These are phyloP conservation scores for Oligia latruncula DNA, from an alignment of 2,888 invertebrate genomes.

Conservation along the genomic window DNA sequence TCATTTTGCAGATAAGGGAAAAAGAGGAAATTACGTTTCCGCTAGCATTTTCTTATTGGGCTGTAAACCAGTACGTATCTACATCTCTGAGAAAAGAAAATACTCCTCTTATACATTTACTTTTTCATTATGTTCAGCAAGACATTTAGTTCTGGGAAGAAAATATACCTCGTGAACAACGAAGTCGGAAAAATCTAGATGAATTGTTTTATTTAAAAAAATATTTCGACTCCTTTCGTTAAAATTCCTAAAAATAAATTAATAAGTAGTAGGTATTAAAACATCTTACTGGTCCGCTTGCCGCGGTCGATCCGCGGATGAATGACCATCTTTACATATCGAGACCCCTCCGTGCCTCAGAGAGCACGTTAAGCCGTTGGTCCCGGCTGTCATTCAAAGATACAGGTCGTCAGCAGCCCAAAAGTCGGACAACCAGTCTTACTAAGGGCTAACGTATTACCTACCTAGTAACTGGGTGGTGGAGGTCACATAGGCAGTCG, in stretches of 20 bases:
- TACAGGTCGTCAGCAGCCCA: too few relatives aligned
- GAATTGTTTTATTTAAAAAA: not conserved
- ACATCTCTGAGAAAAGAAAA: not conserved
- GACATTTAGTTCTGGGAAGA: slow-evolving; percentile 12
- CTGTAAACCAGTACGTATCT: not conserved
- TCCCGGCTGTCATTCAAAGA: not conserved
- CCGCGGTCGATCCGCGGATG: not conserved
- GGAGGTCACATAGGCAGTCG: too few relatives aligned
- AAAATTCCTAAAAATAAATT: not conserved
- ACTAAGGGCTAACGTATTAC: too few relatives aligned
- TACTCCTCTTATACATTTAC: not conserved
- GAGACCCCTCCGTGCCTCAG: not conserved
- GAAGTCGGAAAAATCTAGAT: not conserved
- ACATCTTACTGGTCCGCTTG: not conserved
- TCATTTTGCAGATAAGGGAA: not conserved
- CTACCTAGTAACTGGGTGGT: too few relatives aligned
- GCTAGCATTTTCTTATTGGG: not conserved
- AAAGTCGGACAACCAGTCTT: too few relatives aligned
- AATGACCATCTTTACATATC: not conserved
- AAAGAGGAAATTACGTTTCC: not conserved
- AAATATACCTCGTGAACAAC: slow-evolving; percentile 7
- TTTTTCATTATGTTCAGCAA: slow-evolving; percentile 1
- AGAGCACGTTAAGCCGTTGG: not conserved
- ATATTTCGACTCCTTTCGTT: not conserved
- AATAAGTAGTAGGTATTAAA: not conserved